Evolutionary conservation across 2,113 vertebrate genomes (phyloP).

Genomic region (Tretioscincus oriximinensis): DNA sequence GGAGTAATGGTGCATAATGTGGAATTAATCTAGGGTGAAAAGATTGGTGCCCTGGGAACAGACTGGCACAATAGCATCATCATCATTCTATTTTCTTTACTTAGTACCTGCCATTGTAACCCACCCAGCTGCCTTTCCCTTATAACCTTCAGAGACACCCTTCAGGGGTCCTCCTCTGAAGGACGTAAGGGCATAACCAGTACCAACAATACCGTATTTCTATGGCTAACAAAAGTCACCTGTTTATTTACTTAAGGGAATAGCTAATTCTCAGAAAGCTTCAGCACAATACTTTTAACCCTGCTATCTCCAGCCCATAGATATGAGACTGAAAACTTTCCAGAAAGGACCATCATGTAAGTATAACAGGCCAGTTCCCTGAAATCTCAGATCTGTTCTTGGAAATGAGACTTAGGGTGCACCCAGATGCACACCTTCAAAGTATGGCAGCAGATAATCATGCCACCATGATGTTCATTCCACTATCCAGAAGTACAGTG

Average conservation of each 20-base stretch:
- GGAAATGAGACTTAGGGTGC: too few species aligned
- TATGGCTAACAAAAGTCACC: not conserved
- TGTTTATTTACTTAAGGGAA: conserved; percentile 1
- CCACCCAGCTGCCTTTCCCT: conserved; percentile 36
- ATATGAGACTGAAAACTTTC: too few species aligned
- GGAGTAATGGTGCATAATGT: conserved; percentile 71
- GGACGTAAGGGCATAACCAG: conserved; percentile 28
- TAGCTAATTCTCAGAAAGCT: too few species aligned
- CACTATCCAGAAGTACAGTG: too few species aligned
- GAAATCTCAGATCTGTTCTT: too few species aligned
- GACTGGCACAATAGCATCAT: conserved; percentile 61
- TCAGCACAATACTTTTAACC: too few species aligned
- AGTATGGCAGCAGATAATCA: too few species aligned
- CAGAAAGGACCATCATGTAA: too few species aligned
- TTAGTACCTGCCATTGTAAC: conserved; percentile 42
- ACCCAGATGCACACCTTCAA: too few species aligned
- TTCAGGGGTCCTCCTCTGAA: not conserved
- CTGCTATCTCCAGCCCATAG: too few species aligned
- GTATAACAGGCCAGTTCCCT: too few species aligned
- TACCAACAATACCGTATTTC: not conserved
- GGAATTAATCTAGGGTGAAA: conserved; percentile 74
- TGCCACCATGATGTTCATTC: too few species aligned
- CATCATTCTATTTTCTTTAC: conserved; percentile 51
- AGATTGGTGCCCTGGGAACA: conserved; percentile 68
- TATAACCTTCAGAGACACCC: conserved; percentile 17